Evolutionary conservation across 2,797 vertebrate species (phyloP).

Genomic region (Oryzias dopingdopingensis): DNA sequence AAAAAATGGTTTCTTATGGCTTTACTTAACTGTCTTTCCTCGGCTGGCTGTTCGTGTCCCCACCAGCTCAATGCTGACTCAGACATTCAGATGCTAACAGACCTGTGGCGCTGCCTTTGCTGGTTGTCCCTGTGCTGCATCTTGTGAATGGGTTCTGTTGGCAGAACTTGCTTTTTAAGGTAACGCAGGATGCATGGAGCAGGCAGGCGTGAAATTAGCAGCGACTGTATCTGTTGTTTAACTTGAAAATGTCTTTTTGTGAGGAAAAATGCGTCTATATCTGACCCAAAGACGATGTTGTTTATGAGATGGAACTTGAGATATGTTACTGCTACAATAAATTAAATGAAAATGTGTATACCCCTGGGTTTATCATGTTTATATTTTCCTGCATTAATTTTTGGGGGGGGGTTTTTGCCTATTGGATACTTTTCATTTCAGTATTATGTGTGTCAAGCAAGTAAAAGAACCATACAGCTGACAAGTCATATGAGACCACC

Average conservation of each 20-base stretch:
- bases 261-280: background rate
- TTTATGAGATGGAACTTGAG: background rate
- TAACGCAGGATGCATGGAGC: too few species aligned
- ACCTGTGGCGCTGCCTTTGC: too few species aligned
- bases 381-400: background rate
- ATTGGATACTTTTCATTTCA: constrained; percentile 33
- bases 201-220: background rate
- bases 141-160: too few species aligned
- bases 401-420: constrained; percentile 7
- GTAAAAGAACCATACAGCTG: constrained; percentile 29
- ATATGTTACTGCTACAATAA: constrained; percentile 13
- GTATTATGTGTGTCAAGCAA: constrained; percentile 30
- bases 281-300: background rate
- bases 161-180: too few species aligned
- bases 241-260: too few species aligned
- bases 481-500: constrained; percentile 52
- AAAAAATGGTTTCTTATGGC: constrained; percentile 18
- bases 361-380: background rate
- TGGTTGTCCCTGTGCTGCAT: too few species aligned
- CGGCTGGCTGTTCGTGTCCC: background rate
- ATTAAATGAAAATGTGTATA: background rate
- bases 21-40: constrained; percentile 20
- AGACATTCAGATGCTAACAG: too few species aligned
- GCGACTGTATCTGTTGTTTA: too few species aligned
- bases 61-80: constrained; percentile 3